Evolutionary conservation across 2,888 invertebrate genomes (phyloP).

Genomic region (Seladonia tumulorum): DNA sequence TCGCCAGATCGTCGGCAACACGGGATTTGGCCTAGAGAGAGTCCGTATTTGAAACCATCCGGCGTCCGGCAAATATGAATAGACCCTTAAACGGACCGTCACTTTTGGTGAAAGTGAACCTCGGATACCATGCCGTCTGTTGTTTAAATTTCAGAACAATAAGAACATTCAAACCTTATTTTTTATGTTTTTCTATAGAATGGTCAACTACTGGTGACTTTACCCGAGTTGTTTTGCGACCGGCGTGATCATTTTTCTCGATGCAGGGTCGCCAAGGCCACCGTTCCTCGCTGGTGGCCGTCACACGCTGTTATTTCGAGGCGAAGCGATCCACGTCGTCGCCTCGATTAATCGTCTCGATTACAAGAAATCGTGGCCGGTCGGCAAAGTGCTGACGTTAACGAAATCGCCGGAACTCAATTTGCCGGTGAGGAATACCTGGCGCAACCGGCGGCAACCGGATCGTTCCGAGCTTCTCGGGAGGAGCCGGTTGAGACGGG

Average conservation of each 20-base stretch:
- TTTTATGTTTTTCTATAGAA: too few relatives aligned
- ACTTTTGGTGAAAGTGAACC: too few relatives aligned
- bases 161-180: too few relatives aligned
- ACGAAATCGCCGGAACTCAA: slow-evolving; percentile 22
- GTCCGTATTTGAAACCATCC: too few relatives aligned
- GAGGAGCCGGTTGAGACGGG: neutral
- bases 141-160: too few relatives aligned
- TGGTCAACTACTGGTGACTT: too few relatives aligned
- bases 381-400: neutral
- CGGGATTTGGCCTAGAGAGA: too few relatives aligned
- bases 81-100: too few relatives aligned
- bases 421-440: slow-evolving; percentile 15
- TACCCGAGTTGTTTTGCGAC: neutral
- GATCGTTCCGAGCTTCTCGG: neutral
- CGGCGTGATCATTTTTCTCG: neutral
- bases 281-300: neutral
- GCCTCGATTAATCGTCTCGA: slow-evolving; percentile 9
- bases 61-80: too few relatives aligned
- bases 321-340: neutral
- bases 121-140: too few relatives aligned
- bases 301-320: neutral
- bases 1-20: too few relatives aligned
- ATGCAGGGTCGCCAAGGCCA: neutral
- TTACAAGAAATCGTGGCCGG: slow-evolving; percentile 7
- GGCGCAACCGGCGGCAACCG: neutral